phyloP scores from a whole-genome alignment of 1,140 invertebrate genomes.

The Drosophila rhopaloa region DNA sequence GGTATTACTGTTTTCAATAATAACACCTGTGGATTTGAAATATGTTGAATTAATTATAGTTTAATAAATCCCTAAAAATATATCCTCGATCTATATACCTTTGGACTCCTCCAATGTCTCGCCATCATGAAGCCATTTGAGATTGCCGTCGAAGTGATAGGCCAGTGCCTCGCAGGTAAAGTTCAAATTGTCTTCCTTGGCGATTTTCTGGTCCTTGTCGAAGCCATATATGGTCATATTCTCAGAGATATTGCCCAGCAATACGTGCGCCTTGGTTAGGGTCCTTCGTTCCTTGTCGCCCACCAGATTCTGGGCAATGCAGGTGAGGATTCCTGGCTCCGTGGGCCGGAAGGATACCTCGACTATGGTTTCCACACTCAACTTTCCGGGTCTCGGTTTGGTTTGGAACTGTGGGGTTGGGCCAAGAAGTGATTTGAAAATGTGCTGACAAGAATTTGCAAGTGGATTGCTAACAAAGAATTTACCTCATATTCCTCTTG shows the following conservation, averaged over 20 bases:
- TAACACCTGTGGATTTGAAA: constrained; percentile 30
- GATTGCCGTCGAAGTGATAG: constrained; percentile 85
- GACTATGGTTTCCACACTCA: constrained; percentile 58
- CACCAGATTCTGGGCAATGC: constrained; percentile 74
- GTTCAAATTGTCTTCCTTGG: constrained; percentile 85
- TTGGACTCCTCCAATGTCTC: constrained; percentile 29
- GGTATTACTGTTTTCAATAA: constrained; percentile 35
- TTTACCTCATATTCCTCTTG: constrained; percentile 21
- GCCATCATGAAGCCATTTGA: constrained; percentile 84
- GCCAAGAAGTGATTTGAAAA: no score
- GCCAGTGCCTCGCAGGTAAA: constrained; percentile 86
- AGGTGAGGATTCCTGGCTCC: constrained; percentile 78
- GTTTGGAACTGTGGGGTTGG: constrained; percentile 39
- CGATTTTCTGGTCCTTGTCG: constrained; percentile 76
- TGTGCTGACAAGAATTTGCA: neutral
- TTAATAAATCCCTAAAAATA: no score
- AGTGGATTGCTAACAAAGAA: neutral
- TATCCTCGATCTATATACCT: no score
- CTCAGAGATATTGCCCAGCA: constrained; percentile 68
- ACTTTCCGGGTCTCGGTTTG: constrained; percentile 40
- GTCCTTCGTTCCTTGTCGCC: constrained; percentile 13
- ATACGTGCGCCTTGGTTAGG: constrained; percentile 44
- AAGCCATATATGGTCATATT: constrained; percentile 68
- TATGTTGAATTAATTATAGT: no score
- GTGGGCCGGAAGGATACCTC: constrained; percentile 68